Conservation (phyloP, 2,888 invertebrate species). For the Cinara cedri region DNA sequence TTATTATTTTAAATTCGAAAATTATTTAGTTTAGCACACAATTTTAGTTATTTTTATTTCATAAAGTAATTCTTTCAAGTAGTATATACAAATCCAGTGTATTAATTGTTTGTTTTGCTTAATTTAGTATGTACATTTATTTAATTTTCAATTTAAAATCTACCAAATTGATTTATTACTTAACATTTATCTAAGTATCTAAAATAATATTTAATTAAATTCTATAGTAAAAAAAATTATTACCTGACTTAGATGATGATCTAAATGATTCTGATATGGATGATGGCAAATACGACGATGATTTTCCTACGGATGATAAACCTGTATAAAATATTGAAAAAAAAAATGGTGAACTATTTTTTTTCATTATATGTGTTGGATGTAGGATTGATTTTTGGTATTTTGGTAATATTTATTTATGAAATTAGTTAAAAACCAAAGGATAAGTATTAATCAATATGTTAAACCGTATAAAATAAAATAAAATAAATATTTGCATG, state of each 20-base stretch:
- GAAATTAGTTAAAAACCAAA: too few species aligned
- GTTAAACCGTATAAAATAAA: neutral
- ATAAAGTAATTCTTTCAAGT: too few species aligned
- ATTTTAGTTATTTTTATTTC: too few species aligned
- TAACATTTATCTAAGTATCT: neutral
- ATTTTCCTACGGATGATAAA: slow-evolving; percentile 60
- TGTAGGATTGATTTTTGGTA: too few species aligned
- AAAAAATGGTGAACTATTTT: neutral
- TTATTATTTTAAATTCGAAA: too few species aligned
- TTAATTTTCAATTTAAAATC: too few species aligned
- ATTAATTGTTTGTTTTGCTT: too few species aligned
- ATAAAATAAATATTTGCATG: neutral
- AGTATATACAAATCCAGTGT: too few species aligned
- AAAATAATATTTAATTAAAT: neutral
- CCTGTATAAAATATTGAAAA: slow-evolving; percentile 58
- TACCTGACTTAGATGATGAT: slow-evolving; percentile 61
- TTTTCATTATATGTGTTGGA: neutral
- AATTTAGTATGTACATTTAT: too few species aligned
- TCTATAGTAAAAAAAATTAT: neutral
- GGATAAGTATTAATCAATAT: too few species aligned
- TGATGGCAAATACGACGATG: slow-evolving; percentile 60
- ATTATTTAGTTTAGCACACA: too few species aligned
- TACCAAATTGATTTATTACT: neutral
- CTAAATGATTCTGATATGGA: slow-evolving; percentile 60
- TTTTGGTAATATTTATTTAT: too few species aligned